Evolutionary conservation across 2,797 vertebrate species (phyloP).

Genomic region (Picus viridis): DNA sequence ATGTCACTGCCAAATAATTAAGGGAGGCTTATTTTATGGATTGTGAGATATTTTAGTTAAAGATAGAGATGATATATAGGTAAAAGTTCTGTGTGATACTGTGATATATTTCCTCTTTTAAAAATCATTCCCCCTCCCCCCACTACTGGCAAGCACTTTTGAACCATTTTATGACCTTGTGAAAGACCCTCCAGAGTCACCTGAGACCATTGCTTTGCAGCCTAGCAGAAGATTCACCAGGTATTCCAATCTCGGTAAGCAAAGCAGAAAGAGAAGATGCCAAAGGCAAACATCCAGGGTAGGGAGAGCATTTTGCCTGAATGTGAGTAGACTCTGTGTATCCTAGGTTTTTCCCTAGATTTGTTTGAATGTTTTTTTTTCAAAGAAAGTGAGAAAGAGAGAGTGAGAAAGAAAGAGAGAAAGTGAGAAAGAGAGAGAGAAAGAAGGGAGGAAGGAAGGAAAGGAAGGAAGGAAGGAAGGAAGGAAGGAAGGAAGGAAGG

Average conservation of each 20-base stretch:
- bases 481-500: too few relatives aligned
- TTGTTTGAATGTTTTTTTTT: too few relatives aligned
- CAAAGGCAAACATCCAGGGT: background rate
- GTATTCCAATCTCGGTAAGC: background rate
- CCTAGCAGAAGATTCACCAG: background rate
- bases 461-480: too few relatives aligned
- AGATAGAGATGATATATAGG: background rate
- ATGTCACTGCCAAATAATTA: background rate
- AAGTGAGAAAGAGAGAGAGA: too few relatives aligned
- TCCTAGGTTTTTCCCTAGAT: background rate
- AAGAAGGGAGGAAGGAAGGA: too few relatives aligned
- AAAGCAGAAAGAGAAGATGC: background rate
- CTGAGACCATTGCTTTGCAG: background rate
- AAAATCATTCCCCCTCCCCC: background rate
- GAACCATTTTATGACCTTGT: background rate
- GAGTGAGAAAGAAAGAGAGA: too few relatives aligned
- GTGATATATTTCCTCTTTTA: background rate
- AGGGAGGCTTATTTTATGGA: background rate
- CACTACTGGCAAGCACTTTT: background rate
- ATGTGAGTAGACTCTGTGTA: background rate
- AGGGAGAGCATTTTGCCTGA: background rate
- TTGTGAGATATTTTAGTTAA: background rate
- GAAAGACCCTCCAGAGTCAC: background rate
- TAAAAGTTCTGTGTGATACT: background rate
- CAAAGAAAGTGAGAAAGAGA: too few relatives aligned